These are phyloP conservation scores for Drosophila multiciliata DNA, from an alignment of 2,888 invertebrate genomes.

Conservation along the genomic window DNA sequence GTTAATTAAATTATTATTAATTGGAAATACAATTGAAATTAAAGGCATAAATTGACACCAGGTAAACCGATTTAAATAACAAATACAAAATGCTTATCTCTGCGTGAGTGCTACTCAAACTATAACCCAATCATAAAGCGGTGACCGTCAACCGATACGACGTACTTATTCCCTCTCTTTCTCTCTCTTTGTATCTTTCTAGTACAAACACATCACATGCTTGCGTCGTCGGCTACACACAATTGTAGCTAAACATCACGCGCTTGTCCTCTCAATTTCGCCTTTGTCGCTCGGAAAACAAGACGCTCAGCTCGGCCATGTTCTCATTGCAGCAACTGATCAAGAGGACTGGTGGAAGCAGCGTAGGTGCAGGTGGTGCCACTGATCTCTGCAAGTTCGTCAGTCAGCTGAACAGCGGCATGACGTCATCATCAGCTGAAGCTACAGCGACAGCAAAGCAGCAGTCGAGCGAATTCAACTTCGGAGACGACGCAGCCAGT, in stretches of 20 bases:
- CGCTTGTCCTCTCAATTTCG: conserved; percentile 20
- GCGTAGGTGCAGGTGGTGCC: conserved; percentile 52
- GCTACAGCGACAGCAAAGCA: conserved; percentile 33
- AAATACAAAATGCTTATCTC: not conserved
- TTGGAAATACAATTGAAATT: not conserved
- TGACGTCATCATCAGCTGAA: conserved; percentile 64
- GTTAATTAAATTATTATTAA: not conserved
- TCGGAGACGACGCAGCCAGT: conserved; percentile 66
- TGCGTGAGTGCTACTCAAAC: conserved; percentile 5
- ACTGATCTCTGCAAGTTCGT: conserved; percentile 64
- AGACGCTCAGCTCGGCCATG: conserved; percentile 55
- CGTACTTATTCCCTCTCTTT: not conserved
- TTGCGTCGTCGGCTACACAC: conserved; percentile 29
- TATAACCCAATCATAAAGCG: not conserved
- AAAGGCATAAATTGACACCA: conserved; percentile 3
- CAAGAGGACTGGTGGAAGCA: conserved; percentile 59
- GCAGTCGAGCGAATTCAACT: conserved; percentile 57
- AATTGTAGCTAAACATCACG: conserved; percentile 58
- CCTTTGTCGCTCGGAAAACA: conserved; percentile 15
- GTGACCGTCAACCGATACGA: conserved; percentile 13
- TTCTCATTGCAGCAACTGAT: conserved; percentile 81
- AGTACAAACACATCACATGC: conserved; percentile 62
- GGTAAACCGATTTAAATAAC: not conserved
- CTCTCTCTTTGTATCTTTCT: conserved; percentile 17
- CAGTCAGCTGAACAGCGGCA: conserved; percentile 54